Conservation (phyloP, 2,888 invertebrate species). For the Endomychus coccineus region DNA sequence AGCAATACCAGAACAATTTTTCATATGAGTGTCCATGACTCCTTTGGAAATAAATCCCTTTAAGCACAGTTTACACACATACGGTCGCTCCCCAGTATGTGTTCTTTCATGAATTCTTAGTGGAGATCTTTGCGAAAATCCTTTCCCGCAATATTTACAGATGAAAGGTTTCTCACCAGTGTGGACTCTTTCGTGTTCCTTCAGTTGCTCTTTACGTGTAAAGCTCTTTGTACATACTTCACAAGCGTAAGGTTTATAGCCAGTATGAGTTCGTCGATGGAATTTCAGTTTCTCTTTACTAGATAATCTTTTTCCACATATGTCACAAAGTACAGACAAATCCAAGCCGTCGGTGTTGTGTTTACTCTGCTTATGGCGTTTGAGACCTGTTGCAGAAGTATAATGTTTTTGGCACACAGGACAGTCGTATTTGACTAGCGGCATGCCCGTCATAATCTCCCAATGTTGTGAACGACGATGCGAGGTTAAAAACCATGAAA, state of each 20-base stretch:
- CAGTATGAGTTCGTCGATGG: slow-evolving; percentile 38
- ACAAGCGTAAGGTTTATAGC: slow-evolving; percentile 45
- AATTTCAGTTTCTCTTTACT: slow-evolving; percentile 39
- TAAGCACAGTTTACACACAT: slow-evolving; percentile 42
- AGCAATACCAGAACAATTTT: slow-evolving; percentile 33
- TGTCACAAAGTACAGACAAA: slow-evolving; percentile 43
- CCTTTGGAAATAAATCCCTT: slow-evolving; percentile 38
- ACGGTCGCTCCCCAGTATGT: slow-evolving; percentile 55
- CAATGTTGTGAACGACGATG: slow-evolving; percentile 47
- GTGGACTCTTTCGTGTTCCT: slow-evolving; percentile 32
- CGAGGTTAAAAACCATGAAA: slow-evolving; percentile 45
- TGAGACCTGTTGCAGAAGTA: slow-evolving; percentile 37
- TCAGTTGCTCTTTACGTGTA: slow-evolving; percentile 41
- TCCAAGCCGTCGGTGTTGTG: slow-evolving; percentile 38
- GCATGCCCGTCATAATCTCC: slow-evolving; percentile 37
- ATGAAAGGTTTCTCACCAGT: slow-evolving; percentile 43
- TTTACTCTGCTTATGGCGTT: slow-evolving; percentile 40
- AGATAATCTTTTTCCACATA: slow-evolving; percentile 38
- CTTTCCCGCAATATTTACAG: slow-evolving; percentile 36
- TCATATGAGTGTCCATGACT: slow-evolving; percentile 37
- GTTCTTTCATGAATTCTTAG: slow-evolving; percentile 54
- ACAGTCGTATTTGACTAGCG: slow-evolving; percentile 42
- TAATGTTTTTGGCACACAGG: slow-evolving; percentile 46
- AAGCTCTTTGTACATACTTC: slow-evolving; percentile 47
- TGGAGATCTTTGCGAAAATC: slow-evolving; percentile 50